These are phyloP conservation scores for Boulengeromyrus knoepffleri DNA, from an alignment of 2,113 vertebrate genomes.

Conservation along the genomic window DNA sequence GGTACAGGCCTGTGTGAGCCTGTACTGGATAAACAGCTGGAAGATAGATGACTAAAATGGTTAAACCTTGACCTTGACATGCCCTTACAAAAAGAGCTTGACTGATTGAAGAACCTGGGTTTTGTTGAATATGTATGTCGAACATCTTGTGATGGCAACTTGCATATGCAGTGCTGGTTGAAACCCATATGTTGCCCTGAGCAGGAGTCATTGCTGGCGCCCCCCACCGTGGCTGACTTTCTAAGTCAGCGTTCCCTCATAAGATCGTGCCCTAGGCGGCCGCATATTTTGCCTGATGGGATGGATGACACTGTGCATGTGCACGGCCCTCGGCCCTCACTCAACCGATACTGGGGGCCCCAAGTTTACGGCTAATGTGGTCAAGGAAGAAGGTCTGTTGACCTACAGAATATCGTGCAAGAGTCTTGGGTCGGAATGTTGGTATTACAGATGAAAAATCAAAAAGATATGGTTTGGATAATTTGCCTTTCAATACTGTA, in stretches of 20 bases:
- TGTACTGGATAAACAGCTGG: neutral
- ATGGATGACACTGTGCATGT: neutral
- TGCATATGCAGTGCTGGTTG: neutral
- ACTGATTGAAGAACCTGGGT: neutral
- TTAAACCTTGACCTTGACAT: neutral
- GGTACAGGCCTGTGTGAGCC: neutral
- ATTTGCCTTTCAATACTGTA: neutral
- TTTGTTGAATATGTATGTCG: neutral
- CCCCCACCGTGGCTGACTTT: neutral
- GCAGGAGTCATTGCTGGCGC: neutral
- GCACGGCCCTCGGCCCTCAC: neutral
- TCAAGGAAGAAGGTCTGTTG: neutral
- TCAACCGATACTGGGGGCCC: neutral
- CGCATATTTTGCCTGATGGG: neutral
- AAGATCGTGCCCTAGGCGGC: neutral
- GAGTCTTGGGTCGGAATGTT: neutral
- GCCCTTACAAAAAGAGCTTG: neutral
- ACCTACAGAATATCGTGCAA: neutral
- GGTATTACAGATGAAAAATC: neutral
- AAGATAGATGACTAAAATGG: neutral
- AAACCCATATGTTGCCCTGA: neutral
- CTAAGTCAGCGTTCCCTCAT: neutral
- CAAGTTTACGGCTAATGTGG: neutral
- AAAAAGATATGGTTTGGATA: neutral
- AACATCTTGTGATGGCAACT: neutral